phyloP scores from a whole-genome alignment of 2,797 vertebrate genomes.

The Pogoniulus pusillus region DNA sequence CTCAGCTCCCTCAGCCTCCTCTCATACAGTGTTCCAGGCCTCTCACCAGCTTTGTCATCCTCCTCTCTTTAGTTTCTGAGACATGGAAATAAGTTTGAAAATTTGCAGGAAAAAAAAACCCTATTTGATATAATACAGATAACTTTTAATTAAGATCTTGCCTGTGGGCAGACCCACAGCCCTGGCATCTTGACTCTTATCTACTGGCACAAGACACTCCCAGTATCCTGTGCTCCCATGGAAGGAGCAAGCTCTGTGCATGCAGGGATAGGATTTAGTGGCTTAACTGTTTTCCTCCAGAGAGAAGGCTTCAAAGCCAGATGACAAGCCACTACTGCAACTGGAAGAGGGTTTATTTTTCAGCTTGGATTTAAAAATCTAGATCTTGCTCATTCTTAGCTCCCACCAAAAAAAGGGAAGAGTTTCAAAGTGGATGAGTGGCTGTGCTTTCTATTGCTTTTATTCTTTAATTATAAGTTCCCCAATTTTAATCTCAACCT shows the following conservation, averaged over 20 bases:
- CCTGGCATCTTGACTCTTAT: slow-evolving; percentile 20
- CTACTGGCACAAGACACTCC: slow-evolving; percentile 40
- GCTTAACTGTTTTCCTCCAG: slow-evolving; percentile 4
- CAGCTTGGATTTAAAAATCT: neutral
- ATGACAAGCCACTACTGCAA: neutral
- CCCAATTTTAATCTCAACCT: slow-evolving; percentile 45
- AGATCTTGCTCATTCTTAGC: neutral
- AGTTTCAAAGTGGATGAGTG: neutral
- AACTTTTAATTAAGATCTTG: slow-evolving; percentile 63
- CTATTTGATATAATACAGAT: slow-evolving; percentile 53
- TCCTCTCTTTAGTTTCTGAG: neutral
- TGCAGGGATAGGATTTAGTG: neutral
- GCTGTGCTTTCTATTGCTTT: neutral
- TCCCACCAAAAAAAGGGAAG: neutral
- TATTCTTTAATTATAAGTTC: slow-evolving; percentile 32
- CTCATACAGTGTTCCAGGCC: too few relatives aligned
- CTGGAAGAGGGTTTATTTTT: neutral
- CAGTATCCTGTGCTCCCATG: neutral
- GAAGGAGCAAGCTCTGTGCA: neutral
- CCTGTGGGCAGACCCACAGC: slow-evolving; percentile 35
- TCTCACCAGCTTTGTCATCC: too few relatives aligned
- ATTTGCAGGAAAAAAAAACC: neutral
- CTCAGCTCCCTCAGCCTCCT: too few relatives aligned
- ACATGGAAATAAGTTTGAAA: slow-evolving; percentile 15
- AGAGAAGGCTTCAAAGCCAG: neutral